Evolutionary conservation across 1,140 invertebrate genomes (phyloP).

Genomic region (Rhyzopertha dominica): DNA sequence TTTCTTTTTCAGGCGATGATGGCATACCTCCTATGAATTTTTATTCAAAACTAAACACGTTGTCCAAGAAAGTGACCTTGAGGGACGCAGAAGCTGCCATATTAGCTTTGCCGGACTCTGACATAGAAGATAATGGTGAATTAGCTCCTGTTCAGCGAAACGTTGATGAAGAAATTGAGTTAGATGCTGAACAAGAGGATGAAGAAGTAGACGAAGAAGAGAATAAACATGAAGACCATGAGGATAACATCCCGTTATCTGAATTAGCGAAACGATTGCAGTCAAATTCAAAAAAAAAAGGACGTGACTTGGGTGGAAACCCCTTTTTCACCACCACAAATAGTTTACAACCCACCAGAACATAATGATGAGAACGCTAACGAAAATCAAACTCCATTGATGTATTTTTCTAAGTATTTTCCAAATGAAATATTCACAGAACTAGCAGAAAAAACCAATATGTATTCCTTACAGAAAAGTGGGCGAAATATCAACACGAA

Average conservation of each 20-base stretch:
- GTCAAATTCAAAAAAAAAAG: neutral
- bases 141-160: neutral
- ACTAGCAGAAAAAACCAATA: conserved; percentile 7
- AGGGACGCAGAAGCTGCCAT: neutral
- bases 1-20: conserved; percentile 1
- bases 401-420: conserved; percentile 7
- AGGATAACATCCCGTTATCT: neutral
- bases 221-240: too few species aligned
- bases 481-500: neutral
- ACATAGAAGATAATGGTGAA: neutral
- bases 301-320: too few species aligned
- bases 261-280: neutral
- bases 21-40: neutral
- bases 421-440: neutral
- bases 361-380: too few species aligned
- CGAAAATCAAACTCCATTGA: conserved; percentile 3
- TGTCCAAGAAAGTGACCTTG: neutral
- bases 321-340: too few species aligned
- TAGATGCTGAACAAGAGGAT: too few species aligned
- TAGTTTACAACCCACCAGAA: too few species aligned
- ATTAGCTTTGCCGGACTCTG: neutral
- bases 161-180: neutral
- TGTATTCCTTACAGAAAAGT: conserved; percentile 3
- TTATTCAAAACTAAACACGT: neutral
- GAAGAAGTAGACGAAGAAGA: too few species aligned